Conservation (phyloP, 2,113 vertebrate species). For the Bolborhynchus lineola region DNA sequence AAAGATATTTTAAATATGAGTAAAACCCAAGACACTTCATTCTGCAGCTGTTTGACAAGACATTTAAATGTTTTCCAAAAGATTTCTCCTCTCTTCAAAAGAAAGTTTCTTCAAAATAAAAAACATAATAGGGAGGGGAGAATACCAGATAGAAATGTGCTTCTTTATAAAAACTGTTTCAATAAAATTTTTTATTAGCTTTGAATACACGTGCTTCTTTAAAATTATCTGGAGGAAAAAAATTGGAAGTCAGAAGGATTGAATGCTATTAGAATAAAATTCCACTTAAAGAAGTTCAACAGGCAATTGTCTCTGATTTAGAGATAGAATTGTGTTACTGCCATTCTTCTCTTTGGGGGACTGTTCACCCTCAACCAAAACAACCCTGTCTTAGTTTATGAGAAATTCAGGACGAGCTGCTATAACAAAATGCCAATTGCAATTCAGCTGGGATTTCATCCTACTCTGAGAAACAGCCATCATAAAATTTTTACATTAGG, state of each 20-base stretch:
- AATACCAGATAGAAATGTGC: not conserved
- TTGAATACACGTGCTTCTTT: not conserved
- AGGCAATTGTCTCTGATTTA: slow-evolving; percentile 16
- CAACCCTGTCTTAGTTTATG: not conserved
- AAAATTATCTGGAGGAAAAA: slow-evolving; percentile 4
- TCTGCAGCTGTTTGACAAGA: not conserved
- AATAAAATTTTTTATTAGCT: not conserved
- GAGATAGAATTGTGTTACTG: not conserved
- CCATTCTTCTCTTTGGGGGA: slow-evolving; percentile 6
- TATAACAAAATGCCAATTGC: slow-evolving; percentile 49
- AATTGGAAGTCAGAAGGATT: not conserved
- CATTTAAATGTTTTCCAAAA: not conserved
- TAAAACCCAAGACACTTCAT: slow-evolving; percentile 8
- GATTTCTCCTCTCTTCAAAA: not conserved
- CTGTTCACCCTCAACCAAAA: slow-evolving; percentile 35
- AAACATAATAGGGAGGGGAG: not conserved
- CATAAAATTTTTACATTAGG: slow-evolving; percentile 47
- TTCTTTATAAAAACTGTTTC: not conserved
- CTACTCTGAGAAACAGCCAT: slow-evolving; percentile 6
- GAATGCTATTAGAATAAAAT: slow-evolving; percentile 18
- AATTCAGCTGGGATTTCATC: slow-evolving; percentile 6
- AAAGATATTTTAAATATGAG: slow-evolving; percentile 3
- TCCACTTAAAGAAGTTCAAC: not conserved
- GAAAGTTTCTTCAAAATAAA: not conserved
- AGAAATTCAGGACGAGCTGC: slow-evolving; percentile 14